A percentile compares a stretch with the other conserved stretches of the same genome.
Evolutionary conservation across 1,140 invertebrate species (phyloP).

Genomic region (Lerema accius): DNA sequence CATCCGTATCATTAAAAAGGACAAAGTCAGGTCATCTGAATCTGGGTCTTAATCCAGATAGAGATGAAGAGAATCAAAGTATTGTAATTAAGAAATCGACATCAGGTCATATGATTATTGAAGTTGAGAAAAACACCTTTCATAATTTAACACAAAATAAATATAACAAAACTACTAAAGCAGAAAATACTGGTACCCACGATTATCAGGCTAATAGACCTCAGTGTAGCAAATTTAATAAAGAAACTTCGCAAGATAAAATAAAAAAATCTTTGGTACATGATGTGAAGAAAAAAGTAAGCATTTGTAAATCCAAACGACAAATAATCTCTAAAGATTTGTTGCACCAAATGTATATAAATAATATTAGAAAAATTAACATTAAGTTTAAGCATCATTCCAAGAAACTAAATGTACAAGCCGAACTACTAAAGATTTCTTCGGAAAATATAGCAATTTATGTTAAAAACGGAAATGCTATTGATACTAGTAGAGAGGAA

Average conservation of each 20-base stretch:
- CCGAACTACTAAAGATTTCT: background rate
- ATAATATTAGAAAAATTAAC: background rate
- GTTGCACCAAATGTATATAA: slow-evolving; percentile 8
- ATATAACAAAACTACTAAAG: slow-evolving; percentile 21
- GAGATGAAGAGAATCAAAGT: slow-evolving; percentile 23
- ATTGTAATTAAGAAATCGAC: slow-evolving; percentile 41
- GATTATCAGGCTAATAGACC: background rate
- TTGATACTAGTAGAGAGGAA: background rate
- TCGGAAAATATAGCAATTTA: slow-evolving; percentile 16
- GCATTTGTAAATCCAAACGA: background rate
- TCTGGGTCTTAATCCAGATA: slow-evolving; percentile 35
- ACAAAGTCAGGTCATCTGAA: slow-evolving; percentile 39
- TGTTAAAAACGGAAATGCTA: slow-evolving; percentile 11
- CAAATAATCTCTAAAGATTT: background rate
- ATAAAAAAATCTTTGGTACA: background rate
- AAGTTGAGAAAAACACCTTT: slow-evolving; percentile 41
- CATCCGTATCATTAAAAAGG: slow-evolving; percentile 41
- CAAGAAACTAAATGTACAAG: background rate
- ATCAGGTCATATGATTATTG: slow-evolving; percentile 45
- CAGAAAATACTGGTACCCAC: slow-evolving; percentile 6
- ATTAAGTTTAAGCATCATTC: background rate
- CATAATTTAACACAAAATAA: slow-evolving; percentile 26
- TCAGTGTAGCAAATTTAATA: background rate
- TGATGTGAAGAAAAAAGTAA: slow-evolving; percentile 4
- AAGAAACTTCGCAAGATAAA: background rate